Evolutionary conservation across 2,797 vertebrate species (phyloP).

Genomic region (Tiaroga cobitis): DNA sequence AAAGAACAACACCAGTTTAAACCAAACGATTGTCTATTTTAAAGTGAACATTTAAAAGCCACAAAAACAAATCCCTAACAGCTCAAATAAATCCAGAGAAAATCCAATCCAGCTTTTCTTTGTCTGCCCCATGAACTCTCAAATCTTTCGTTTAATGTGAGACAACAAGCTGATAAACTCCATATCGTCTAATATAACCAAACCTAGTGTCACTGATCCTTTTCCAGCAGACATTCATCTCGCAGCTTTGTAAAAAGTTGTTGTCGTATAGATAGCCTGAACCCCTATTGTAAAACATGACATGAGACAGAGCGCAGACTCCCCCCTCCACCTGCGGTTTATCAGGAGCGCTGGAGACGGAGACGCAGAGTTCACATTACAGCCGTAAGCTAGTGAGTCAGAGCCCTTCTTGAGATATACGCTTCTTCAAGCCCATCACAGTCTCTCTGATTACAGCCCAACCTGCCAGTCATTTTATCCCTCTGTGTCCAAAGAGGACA

Average conservation of each 20-base stretch:
- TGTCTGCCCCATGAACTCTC: conserved; percentile 30
- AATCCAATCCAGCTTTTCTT: conserved; percentile 14
- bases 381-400: conserved; percentile 15
- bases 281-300: conserved; percentile 33
- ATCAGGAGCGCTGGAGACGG: conserved; percentile 27
- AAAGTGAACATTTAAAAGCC: conserved; percentile 26
- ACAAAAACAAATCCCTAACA: conserved; percentile 28
- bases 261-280: conserved; percentile 13
- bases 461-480: conserved; percentile 38
- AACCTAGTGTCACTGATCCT: conserved; percentile 36
- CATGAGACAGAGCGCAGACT: conserved; percentile 11
- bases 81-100: conserved; percentile 40
- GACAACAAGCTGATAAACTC: conserved; percentile 35
- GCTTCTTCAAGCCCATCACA: conserved; percentile 26
- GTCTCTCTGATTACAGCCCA: conserved; percentile 29
- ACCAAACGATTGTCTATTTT: conserved; percentile 5
- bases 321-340: conserved; percentile 15
- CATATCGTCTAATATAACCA: conserved; percentile 30
- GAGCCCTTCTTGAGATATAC: conserved; percentile 26
- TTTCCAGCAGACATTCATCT: conserved; percentile 28
- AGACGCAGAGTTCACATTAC: conserved; percentile 42
- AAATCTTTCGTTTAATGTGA: conserved; percentile 39
- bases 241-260: conserved; percentile 24
- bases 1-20: neutral
- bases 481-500: conserved; percentile 18